Evolutionary conservation across 2,113 vertebrate species (phyloP).

Genomic region (Dolichallabes microphthalmus): DNA sequence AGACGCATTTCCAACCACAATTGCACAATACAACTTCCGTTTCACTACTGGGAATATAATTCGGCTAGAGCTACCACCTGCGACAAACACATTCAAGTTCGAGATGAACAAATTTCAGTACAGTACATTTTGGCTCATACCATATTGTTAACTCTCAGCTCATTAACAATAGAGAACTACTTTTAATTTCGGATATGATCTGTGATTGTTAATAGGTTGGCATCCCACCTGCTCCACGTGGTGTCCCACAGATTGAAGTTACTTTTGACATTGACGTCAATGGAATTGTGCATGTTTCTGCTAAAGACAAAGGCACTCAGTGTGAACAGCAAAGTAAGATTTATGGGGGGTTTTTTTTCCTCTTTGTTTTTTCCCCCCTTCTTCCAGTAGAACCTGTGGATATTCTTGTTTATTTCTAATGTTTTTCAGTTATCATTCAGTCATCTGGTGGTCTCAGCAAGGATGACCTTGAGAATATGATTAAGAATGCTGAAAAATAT

Average conservation of each 20-base stretch:
- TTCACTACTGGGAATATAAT: too few relatives aligned
- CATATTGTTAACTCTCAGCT: too few relatives aligned
- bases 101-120: too few relatives aligned
- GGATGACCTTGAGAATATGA: slow-evolving; percentile 99
- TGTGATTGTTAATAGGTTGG: slow-evolving; percentile 21
- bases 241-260: slow-evolving; percentile 96
- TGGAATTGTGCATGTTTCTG: slow-evolving; percentile 95
- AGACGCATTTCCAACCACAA: too few relatives aligned
- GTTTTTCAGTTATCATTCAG: slow-evolving; percentile 89
- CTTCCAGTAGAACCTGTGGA: background rate
- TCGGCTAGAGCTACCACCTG: too few relatives aligned
- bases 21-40: too few relatives aligned
- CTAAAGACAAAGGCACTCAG: slow-evolving; percentile 97
- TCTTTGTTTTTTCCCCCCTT: background rate
- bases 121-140: too few relatives aligned
- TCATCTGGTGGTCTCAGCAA: slow-evolving; percentile 97
- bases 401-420: background rate
- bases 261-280: slow-evolving; percentile 98
- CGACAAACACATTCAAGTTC: too few relatives aligned
- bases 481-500: slow-evolving; percentile 96
- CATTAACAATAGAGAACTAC: too few relatives aligned
- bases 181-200: background rate
- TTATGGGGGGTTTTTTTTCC: background rate
- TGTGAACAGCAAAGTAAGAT: slow-evolving; percentile 94
- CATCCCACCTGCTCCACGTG: slow-evolving; percentile 86